Base-by-base conservation (phyloP, 1,140 invertebrate genomes). In the Chionoecetes opilio region DNA sequence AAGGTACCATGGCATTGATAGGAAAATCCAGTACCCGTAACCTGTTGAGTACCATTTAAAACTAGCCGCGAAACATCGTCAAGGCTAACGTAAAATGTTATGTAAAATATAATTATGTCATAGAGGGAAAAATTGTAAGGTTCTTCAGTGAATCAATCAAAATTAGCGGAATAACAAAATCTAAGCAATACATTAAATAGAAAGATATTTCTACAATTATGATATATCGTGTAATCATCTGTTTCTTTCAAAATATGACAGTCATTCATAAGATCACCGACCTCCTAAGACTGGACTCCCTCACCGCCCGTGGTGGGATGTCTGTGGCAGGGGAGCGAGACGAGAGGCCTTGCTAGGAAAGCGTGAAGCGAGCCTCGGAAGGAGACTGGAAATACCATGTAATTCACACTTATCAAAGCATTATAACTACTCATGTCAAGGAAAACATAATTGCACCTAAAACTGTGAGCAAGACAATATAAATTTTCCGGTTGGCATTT, bases 11-110 rank as follows among this genome's bases (percentile, higher is more conserved):
- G 91, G 94, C 94, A 93, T 93, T 95, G 94, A 84, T 95, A 95
- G 94, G 94, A 95, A 95, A 95, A 95, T 93, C 94, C 94, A 95
- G 92, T 95, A 95, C 94, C 94, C 94, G 94, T 95, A 95, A 95
- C 91, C 94, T 95, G 75, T 93, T 93, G 86, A 84, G 94, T 95
- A 95, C 94, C 94, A 89, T 35, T 93, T 95, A 93, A 95, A 95
- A 95, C 94, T 95, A 95, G 92, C 94, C 87, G 94, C 82, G 94
- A 95, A 95, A 95, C 94, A 46, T 93, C 63, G 29, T 75, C 94
- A 93, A 95, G 91, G 86, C 94, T 41, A 29, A 35, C 46, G 26
- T n/a, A 90, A 85, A 34, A 89, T 37, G 9, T 82, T 41, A 88
- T 34, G 29, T 14, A n/a, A 53, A 86, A 86, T 31, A 41, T 0